Evolutionary conservation across 2,888 invertebrate species (phyloP), one percentile per base, ranked within the genome.

Genomic region (Anoplius nigerrimus): DNA sequence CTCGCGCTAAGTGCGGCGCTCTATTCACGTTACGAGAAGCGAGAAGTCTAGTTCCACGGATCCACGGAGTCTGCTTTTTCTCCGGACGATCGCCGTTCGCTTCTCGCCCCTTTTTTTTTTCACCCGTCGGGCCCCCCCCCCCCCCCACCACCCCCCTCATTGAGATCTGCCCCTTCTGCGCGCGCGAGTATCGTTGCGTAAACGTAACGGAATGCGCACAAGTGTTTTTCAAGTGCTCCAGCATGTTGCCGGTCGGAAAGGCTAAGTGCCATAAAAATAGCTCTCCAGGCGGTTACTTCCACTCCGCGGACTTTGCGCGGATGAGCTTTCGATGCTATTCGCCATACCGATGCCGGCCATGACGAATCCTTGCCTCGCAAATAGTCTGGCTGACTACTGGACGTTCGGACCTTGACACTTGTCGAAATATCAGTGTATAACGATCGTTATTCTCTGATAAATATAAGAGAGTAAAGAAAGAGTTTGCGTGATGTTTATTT

Each of bases 201-300:
- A 86, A 87, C 84, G 83, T 85, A 84, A 84, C 84, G 87, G 87
- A 88, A 87, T 88, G 88, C 83, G 82, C 83, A 84, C 85, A 85
- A 87, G 88, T 88, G 88, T 88, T 87, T 85, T 84, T 88, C 88
- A 85, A 88, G 88, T 87, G 88, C 82, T 88, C 83, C 88, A 87
- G 86, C 86, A 86, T 88, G 88, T 84, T 85, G 82, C 82, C 79
- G 82, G 77, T 79, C 83, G 82, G 83, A 80, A 76, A 83, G 84
- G 84, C 86, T 84, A 86, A 86, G 85, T 84, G 83, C 82, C 83
- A 83, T 86, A 86, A 86, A 86, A 87, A 87, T 86, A 87, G 83
- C 86, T 78, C 79, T 71, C 78, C 65, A 62, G 65, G 81, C 72
- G 78, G 76, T 82, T 78, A 76, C 76, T 79, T 81, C 78, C 71